Percentiles rank a stretch among this genome's conserved stretches.
phyloP scores from a whole-genome alignment of 2,888 invertebrate genomes.

The Melinaea menophilus region DNA sequence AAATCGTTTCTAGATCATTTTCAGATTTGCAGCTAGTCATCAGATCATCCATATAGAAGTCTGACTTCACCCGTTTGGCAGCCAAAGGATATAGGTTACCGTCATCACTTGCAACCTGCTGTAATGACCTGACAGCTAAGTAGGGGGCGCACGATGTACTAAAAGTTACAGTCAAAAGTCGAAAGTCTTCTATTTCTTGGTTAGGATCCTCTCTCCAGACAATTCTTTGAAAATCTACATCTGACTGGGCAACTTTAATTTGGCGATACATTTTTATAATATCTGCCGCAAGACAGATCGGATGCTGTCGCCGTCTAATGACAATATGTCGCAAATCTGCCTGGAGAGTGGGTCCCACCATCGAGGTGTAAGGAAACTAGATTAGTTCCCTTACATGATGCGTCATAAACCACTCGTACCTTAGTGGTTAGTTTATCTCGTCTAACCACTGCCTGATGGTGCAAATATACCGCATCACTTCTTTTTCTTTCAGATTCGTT shows the following conservation, averaged over 20 bases:
- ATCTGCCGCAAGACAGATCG: slow-evolving; percentile 22
- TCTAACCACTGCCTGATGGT: neutral
- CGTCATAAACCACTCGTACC: slow-evolving; percentile 12
- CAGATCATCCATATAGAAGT: slow-evolving; percentile 35
- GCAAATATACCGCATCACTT: slow-evolving; percentile 9
- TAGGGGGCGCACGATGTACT: slow-evolving; percentile 39
- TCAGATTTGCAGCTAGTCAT: slow-evolving; percentile 34
- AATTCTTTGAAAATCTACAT: slow-evolving; percentile 35
- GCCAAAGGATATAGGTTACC: slow-evolving; percentile 31
- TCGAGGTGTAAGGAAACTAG: slow-evolving; percentile 24
- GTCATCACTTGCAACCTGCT: slow-evolving; percentile 37
- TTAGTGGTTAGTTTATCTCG: slow-evolving; percentile 9
- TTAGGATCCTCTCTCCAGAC: slow-evolving; percentile 27
- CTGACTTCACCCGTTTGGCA: slow-evolving; percentile 26
- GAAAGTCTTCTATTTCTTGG: slow-evolving; percentile 28
- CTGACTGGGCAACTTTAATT: slow-evolving; percentile 30
- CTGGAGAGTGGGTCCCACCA: slow-evolving; percentile 29
- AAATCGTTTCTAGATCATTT: slow-evolving; percentile 29
- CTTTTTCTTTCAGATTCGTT: slow-evolving; percentile 3
- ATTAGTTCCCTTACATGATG: slow-evolving; percentile 18
- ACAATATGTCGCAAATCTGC: slow-evolving; percentile 22
- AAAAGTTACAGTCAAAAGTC: slow-evolving; percentile 36
- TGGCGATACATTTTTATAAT: slow-evolving; percentile 43
- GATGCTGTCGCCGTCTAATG: slow-evolving; percentile 23
- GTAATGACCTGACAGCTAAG: slow-evolving; percentile 35